Evolutionary conservation across 2,113 vertebrate species (phyloP).

Genomic region (Platysternon megacephalum): DNA sequence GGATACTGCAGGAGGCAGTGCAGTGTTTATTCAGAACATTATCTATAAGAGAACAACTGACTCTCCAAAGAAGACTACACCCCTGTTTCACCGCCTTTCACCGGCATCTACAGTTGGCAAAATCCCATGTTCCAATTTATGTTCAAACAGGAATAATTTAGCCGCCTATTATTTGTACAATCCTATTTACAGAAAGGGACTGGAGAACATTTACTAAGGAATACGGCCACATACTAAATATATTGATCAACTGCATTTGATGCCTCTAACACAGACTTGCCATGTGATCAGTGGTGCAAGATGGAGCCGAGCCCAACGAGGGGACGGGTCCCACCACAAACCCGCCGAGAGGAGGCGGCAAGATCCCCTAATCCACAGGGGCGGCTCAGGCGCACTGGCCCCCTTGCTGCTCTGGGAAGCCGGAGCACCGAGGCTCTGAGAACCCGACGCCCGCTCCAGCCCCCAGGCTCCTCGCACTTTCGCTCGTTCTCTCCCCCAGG

Average conservation of each 20-base stretch:
- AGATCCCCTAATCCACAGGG: background rate
- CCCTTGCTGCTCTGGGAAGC: background rate
- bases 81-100: background rate
- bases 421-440: too few species aligned
- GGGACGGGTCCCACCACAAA: background rate
- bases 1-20: background rate
- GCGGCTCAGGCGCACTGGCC: too few species aligned
- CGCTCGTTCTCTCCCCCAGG: too few species aligned
- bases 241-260: background rate
- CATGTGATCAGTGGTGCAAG: background rate
- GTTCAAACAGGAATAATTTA: background rate
- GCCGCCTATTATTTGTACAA: background rate
- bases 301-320: background rate
- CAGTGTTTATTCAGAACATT: background rate
- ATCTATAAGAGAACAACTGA: background rate
- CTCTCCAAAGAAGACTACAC: background rate
- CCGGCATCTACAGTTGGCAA: background rate
- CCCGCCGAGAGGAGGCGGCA: background rate
- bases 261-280: background rate
- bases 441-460: too few species aligned
- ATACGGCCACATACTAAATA: background rate
- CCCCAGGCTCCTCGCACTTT: too few species aligned
- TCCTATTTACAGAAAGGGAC: background rate
- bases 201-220: background rate
- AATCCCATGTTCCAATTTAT: background rate